Base-by-base conservation (phyloP, 2,797 vertebrate genomes). In the Rhabdophis nuchalis region DNA sequence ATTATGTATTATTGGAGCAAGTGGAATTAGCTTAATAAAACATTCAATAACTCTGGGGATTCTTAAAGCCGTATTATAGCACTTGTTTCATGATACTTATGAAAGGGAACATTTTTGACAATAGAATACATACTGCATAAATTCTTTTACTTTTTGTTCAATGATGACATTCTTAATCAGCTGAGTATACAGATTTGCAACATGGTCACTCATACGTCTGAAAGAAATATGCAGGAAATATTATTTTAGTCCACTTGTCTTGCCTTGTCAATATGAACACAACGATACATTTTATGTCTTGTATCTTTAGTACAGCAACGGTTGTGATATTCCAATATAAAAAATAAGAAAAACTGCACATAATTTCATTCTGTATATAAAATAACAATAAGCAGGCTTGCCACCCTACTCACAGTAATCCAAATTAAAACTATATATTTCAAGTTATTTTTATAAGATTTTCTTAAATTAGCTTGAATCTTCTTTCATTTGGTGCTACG, bases 171-270 rank as follows among this genome's bases (percentile, higher is more conserved):
- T 93, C 12, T 94, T 95, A 96, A 99, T 98, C 93, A 99, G 95
- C 96, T 98, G 98, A 0, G 98, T 98, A 93, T 98, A 98, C 97
- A 99, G 98, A 97, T 99, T 99, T 96, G 95, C 94, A 96, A 98
- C 98, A 97, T 99, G 98, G 95, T 98, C 97, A 94, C 97, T 96
- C 97, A 99, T 99, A 92, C 98, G 98, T 96, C 99, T 99, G 96
- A 93, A 97, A 97, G 0, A 92, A 96, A 3, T 96, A 95, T 16
- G 91, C 32, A 23, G 91, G 27, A 87, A 95, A 87, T 64, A 89
- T 27, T 25, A 95, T 96, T 41, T 57, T 91, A 64, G 36, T 88
- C n/a, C 9, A 27, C 68, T 92, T 91, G 90, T 52, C 46, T 12
- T 93, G 54, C 29, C 14, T 86, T 93, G 0, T 0, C 85, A 6